Evolutionary conservation across 92 coral and sea anemone species (phyloP), one percentile per base, ranked within the genome.

Genomic region (Epizoanthus fatuus): DNA sequence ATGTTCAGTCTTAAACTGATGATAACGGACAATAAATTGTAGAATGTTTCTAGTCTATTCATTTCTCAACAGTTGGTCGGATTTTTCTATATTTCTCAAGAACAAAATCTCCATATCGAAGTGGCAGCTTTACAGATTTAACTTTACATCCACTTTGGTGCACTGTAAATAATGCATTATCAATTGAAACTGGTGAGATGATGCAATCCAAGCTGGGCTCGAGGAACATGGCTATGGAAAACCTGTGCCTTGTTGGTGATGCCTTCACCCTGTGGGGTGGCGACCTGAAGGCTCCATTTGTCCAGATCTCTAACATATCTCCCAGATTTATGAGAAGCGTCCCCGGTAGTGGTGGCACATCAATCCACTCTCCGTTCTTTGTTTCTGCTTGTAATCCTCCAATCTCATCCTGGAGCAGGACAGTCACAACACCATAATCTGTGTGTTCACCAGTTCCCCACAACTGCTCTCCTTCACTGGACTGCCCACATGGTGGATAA

Each of bases 301-400:
- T 90, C 95, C 95, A 94, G 10, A 84, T 75, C 75, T 94, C 96
- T 77, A 94, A 71, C 91, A 90, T 93, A 76, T 94, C 96, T 5
- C 98, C 98, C 35, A 94, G 65, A 74, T 94, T 94, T 63, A 94
- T 37, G 14, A 94, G 88, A 69, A 94, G 86, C 3, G 98, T 77
- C 63, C 91, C 93, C 6, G 93, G 91, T 35, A 94, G 70, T 12
- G 94, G 96, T 10, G 98, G 96, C 0, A 86, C 94, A 16, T 91
- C 89, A 19, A 87, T 90, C 98, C 98, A 94, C 16, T 60, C 56
- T 14, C 94, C 96, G 81, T 85, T 79, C 39, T 79, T 87, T 16
- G 80, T 77, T 65, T 86, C 65, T 60, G 89, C 92, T 49, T 94
- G 91, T 19, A 94, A 83, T 4, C 98, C 98, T 15, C 96, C 96